Evolutionary conservation across 2,797 vertebrate species (phyloP).

Genomic region (Microcaecilia unicolor): DNA sequence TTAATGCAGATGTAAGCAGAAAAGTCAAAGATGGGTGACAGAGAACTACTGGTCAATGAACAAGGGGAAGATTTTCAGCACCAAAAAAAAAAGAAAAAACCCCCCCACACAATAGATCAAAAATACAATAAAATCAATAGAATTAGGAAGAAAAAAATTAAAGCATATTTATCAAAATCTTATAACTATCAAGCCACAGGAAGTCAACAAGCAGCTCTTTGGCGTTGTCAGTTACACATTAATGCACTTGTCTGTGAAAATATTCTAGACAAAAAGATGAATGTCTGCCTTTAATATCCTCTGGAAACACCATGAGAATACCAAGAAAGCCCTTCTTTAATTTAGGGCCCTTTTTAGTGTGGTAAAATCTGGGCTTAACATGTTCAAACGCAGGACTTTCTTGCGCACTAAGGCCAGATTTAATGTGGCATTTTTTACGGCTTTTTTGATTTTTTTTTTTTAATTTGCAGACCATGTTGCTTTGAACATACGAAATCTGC

Average conservation of each 20-base stretch:
- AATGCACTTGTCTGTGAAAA: constrained; percentile 1
- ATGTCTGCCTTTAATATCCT: too few species aligned
- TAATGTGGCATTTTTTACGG: too few species aligned
- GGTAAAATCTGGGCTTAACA: too few species aligned
- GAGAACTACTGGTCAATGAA: constrained; percentile 70
- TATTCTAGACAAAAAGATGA: too few species aligned
- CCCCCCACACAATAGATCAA: constrained; percentile 61
- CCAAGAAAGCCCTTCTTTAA: constrained; percentile 18
- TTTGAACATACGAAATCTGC: too few species aligned
- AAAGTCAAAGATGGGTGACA: constrained; percentile 79
- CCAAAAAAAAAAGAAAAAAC: constrained; percentile 60
- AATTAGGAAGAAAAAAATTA: constrained; percentile 73
- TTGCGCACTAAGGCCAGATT: too few species aligned
- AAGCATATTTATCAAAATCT: constrained; percentile 65
- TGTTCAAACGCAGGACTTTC: too few species aligned
- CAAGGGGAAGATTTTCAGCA: constrained; percentile 60
- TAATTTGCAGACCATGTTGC: too few species aligned
- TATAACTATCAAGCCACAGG: constrained; percentile 54
- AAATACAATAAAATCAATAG: constrained; percentile 79
- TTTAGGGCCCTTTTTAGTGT: too few species aligned
- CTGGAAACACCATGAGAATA: too few species aligned
- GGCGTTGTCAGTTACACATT: constrained; percentile 35
- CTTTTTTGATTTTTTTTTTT: too few species aligned
- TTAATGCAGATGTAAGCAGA: constrained; percentile 74
- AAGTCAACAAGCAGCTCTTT: constrained; percentile 58